A percentile compares a stretch with the other conserved stretches of the same genome.
Conservation (phyloP, 2,113 vertebrate genomes). For the Prionailurus bengalensis region DNA sequence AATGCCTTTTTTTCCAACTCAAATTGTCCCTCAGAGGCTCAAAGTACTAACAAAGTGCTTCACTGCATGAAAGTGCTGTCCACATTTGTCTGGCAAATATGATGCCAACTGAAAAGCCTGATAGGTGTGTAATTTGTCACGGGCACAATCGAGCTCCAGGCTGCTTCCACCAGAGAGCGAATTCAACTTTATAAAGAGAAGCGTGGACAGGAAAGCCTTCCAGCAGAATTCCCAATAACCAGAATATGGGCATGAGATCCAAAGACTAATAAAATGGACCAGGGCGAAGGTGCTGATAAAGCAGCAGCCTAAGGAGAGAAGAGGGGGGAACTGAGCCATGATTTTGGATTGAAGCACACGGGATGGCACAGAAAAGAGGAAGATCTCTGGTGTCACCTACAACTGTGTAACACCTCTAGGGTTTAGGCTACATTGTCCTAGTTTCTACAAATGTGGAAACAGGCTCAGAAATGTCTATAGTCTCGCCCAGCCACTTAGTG, state of each 20-base stretch:
- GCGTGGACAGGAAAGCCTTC: constrained; percentile 32
- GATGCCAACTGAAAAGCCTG: constrained; percentile 4
- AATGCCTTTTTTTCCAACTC: constrained; percentile 11
- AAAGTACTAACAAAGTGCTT: constrained; percentile 66
- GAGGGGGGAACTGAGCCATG: neutral
- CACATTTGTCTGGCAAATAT: constrained; percentile 67
- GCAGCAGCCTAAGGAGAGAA: neutral
- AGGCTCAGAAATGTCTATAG: neutral
- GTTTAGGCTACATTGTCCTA: neutral
- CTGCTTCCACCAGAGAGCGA: constrained; percentile 7
- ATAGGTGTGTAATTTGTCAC: constrained; percentile 51
- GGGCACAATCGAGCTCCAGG: neutral
- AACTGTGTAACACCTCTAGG: neutral
- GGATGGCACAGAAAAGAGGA: neutral
- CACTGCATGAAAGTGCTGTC: constrained; percentile 17
- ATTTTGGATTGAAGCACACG: neutral
- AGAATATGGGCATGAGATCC: neutral
- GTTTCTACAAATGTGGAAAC: neutral
- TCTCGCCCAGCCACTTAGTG: neutral
- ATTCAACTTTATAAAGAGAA: constrained; percentile 35
- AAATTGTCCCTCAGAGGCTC: constrained; percentile 60
- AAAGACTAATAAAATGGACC: neutral
- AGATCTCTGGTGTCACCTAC: neutral
- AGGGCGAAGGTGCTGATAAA: neutral
- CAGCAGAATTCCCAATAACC: neutral